These are phyloP conservation scores for Danio jaintianensis DNA, from an alignment of 2,797 vertebrate genomes.

Conservation along the genomic window DNA sequence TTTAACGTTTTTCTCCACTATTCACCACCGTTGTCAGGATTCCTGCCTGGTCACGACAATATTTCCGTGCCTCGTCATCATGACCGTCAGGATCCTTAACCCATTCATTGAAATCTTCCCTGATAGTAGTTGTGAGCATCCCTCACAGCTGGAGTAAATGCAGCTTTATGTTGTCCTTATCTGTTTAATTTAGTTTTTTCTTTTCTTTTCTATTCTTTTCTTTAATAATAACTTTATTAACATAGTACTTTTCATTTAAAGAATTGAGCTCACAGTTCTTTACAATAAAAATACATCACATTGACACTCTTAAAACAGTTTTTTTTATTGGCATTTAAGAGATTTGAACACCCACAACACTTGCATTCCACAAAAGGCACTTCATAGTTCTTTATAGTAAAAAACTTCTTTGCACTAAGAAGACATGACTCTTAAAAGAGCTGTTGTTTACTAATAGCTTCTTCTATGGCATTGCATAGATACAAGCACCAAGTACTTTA, in stretches of 20 bases:
- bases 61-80: constrained; percentile 62
- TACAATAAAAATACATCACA: not conserved
- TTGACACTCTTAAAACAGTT: too few species aligned
- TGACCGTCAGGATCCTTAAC: constrained; percentile 58
- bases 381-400: too few species aligned
- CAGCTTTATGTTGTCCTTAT: not conserved
- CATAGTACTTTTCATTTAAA: not conserved
- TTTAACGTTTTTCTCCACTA: not conserved
- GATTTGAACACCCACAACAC: too few species aligned
- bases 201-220: constrained; percentile 7
- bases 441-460: too few species aligned
- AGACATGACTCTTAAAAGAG: too few species aligned
- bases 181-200: not conserved
- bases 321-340: too few species aligned
- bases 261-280: not conserved
- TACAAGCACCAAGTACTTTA: not conserved
- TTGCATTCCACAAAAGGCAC: too few species aligned
- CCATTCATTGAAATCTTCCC: constrained; percentile 46
- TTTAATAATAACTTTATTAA: not conserved
- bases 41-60: constrained; percentile 60
- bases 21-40: constrained; percentile 31
- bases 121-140: constrained; percentile 31
- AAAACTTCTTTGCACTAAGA: too few species aligned
- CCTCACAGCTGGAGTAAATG: constrained; percentile 14
- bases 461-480: too few species aligned